Base-by-base conservation (phyloP, 2,888 invertebrate species). In the Watsonalla cultraria region DNA sequence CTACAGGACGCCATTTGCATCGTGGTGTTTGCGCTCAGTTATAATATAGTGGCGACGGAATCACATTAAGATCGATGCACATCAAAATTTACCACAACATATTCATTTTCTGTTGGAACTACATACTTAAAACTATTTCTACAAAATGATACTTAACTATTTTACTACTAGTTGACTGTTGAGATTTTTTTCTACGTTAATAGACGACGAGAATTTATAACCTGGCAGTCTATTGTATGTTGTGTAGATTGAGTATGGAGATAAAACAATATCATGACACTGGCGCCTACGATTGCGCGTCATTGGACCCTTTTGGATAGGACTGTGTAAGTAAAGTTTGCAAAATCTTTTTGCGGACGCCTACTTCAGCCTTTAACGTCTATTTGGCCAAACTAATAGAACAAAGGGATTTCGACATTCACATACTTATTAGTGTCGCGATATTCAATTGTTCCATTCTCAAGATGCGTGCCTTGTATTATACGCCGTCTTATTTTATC, bases 371-470 rank as follows among this genome's bases (percentile, higher is more conserved):
- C 24, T 24, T 24, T 24, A 24, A 24, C 24, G 24, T 24, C 24
- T 24, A 24, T 24, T 24, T 24, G 24, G 24, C 24, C 4, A 24
- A 24, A 24, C 24, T 24, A 24, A 24, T 24, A 24, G 24, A 24
- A 24, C 24, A 24, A 24, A 24, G 24, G 24, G 4, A 50, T 56
- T 51, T 24, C 56, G 50, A 47, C 46, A 63, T 63, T 62, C 64
- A 59, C 59, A 68, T 24, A 24, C 2, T 24, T 59, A 54, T 60
- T 56, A 60, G 59, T 66, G 72, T 76, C 72, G 74, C 68, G 72
- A 78, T 76, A 75, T 72, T 76, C 81, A 76, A 86, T 85, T 87
- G 85, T 87, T 79, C 78, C 70, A 68, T 66, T 66, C 68, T 58
- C 67, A 63, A 62, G 68, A 72, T 35, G 71, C 74, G 76, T 74